Base-by-base conservation (phyloP, 1,140 invertebrate genomes). In the Tribolium castaneum region DNA sequence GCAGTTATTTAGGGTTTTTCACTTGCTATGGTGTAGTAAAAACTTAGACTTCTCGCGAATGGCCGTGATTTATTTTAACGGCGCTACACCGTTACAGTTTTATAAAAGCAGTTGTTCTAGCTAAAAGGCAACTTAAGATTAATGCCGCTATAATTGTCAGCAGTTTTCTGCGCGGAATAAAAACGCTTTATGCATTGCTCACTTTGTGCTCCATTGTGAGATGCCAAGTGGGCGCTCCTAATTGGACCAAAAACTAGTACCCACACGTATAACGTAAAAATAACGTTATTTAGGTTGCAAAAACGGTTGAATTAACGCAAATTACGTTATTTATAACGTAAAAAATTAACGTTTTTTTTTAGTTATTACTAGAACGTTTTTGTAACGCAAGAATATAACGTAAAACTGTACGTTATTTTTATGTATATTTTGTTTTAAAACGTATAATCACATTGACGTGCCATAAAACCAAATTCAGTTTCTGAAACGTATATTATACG, bases 141-240 rank as follows among this genome's bases (percentile, higher is more conserved):
- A 77, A 72, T 71, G 75, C 34, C 25, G 52, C 59, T 50, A 77
- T 77, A 56, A 77, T 71, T 77, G 51, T 77, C 75, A 45, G 75
- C 62, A 70, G n/a, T 54, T 77, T 70, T 52, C 45, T 76, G 54
- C 51, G 56, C 54, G 35, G 13, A 66, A 35, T 34, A 35, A 35
- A 35, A 66, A 35, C 30, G 59, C 30, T 66, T 66, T 66, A 66
- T 66, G 30, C 59, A 66, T 34, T 34, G 30, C 59, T 34, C 59
- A 66, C 59, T 66, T 66, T 66, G 59, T 66, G 12, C 30, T 59
- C 30, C 54, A 59, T 59, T 59, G 16, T 54, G 49, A 50, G 49
- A 14, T 50, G 49, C 39, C 39, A 45, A 45, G 39, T 45, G 39
- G 7, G 2, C 39, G 39, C n/a, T 45, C n/a, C n/a, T 45, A 45